Evolutionary conservation across 2,888 invertebrate genomes (phyloP), one percentile per base, ranked within the genome.

Genomic region (Camponotus fellah): DNA sequence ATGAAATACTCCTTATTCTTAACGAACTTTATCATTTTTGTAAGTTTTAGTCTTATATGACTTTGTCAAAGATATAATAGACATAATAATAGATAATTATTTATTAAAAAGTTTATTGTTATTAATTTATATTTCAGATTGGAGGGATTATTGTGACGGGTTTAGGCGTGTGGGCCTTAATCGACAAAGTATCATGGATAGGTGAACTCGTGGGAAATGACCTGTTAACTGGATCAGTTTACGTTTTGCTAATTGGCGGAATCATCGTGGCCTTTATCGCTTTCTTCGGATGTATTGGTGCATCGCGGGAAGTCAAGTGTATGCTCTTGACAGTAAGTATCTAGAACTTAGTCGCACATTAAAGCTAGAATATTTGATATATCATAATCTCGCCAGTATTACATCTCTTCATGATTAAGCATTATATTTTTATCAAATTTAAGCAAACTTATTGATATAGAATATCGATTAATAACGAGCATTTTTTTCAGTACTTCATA

Each of bases 221-320:
- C 95, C 96, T 99, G 92, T 98, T 98, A 95, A 97, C 97, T 74
- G 98, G 98, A 40, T 97, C 98, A 0, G 97, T 98, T 60, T 98
- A 97, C 92, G 97, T 98, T 83, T 96, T 99, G 86, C 96, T 98
- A 74, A 97, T 97, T 34, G 97, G 98, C 84, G 99, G 99, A 8
- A 96, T 97, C 49, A 96, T 98, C 85, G 97, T 98, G 85, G 97
- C 98, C 91, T 93, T 99, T 86, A 96, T 99, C 77, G 97, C 99
- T 12, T 97, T 99, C 95, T 96, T 99, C 86, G 99, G 99, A 82
- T 99, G 99, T 95, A 96, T 98, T 92, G 99, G 99, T 65, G 98
- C 99, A n/a, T 97, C 98, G 66, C 98, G 97, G 94, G 99, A 99
- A 96, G 97, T 99, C 93, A 97, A 98, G 95, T 99, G 99, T 95